Conservation (phyloP, 2,797 vertebrate genomes). For the Myioborus melanocephalus region DNA sequence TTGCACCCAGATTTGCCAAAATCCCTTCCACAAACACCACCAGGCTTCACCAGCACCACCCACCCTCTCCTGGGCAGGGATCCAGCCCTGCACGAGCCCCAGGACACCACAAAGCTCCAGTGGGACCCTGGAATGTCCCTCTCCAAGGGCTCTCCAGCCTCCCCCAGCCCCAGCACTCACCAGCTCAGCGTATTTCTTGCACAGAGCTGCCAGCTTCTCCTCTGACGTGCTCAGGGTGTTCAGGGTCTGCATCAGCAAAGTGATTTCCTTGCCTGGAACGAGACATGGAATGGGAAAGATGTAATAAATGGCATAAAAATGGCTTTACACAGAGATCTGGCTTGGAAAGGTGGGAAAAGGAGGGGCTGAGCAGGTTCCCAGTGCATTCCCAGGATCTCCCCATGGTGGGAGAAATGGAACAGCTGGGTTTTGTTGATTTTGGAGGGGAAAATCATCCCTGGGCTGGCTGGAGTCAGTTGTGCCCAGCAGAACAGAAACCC, state of each 20-base stretch:
- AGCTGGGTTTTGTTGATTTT: background rate
- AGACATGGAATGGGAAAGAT: background rate
- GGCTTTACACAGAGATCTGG: background rate
- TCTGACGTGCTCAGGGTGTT: constrained; percentile 97
- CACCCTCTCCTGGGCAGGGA: rapidly evolving
- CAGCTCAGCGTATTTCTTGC: constrained; percentile 98
- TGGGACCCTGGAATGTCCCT: background rate
- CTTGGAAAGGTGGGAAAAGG: background rate
- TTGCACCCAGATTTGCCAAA: background rate
- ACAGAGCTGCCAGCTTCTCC: constrained; percentile 92
- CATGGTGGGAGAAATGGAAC: rapidly evolving
- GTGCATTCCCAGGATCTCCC: background rate
- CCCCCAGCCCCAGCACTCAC: constrained; percentile 74
- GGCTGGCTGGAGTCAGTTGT: background rate
- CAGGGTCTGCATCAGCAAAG: constrained; percentile 95
- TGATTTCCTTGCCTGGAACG: constrained; percentile 91
- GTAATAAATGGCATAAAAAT: background rate
- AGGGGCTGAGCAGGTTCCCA: background rate
- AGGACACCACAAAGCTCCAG: background rate
- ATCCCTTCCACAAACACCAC: background rate
- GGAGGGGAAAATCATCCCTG: background rate
- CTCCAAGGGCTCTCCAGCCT: background rate
- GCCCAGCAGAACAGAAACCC: background rate
- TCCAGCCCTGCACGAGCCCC: background rate
- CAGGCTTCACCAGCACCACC: background rate